Conservation (phyloP, 2,888 invertebrate species). For the Limnephilus rhombicus region DNA sequence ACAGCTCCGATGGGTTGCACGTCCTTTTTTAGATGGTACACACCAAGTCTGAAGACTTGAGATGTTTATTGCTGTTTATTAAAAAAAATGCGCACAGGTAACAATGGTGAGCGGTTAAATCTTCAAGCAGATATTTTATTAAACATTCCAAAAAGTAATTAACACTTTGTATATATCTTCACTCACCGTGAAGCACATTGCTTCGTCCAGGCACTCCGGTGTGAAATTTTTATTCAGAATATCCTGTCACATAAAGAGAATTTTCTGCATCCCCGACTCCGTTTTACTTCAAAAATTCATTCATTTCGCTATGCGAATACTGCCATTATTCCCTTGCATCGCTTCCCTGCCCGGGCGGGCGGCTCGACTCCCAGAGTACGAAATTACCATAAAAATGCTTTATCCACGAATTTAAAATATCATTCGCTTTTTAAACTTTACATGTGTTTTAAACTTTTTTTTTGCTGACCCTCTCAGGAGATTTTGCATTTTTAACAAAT, state of each 20-base stretch:
- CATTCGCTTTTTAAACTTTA: neutral
- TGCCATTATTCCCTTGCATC: conserved; percentile 32
- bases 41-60: neutral
- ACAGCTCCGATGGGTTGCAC: too few relatives aligned
- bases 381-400: conserved; percentile 36
- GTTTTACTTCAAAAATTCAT: conserved; percentile 17
- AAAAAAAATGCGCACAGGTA: neutral
- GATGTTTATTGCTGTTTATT: neutral
- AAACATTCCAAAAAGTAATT: neutral
- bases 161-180: neutral
- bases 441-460: neutral
- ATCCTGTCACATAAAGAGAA: conserved; percentile 23
- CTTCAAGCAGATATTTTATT: neutral
- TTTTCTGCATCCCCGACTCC: conserved; percentile 16
- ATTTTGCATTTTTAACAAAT: neutral
- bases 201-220: neutral
- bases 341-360: neutral
- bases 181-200: neutral
- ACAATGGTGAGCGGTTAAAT: neutral
- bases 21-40: neutral
- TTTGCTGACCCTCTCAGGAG: neutral
- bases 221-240: neutral
- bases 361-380: neutral
- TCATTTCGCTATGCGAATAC: conserved; percentile 31
- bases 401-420: conserved; percentile 19